phyloP scores from a whole-genome alignment of 1,140 invertebrate species.

The Caenorhabditis inopinata region DNA sequence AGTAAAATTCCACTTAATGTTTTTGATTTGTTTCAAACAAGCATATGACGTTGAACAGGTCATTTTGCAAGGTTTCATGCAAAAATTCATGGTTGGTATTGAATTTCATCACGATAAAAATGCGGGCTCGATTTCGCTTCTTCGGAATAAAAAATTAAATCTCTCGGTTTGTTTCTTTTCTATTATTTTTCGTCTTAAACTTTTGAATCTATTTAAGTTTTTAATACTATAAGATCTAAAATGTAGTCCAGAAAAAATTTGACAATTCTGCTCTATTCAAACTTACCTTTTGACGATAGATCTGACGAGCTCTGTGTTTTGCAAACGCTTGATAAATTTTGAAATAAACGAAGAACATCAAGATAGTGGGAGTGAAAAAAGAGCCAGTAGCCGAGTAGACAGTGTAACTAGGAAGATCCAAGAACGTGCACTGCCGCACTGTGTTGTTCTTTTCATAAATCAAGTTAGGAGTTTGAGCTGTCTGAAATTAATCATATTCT shows the following conservation, averaged over 20 bases:
- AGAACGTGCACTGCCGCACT: constrained; percentile 57
- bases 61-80: not conserved
- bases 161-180: not conserved
- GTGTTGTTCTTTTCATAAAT: constrained; percentile 38
- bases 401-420: constrained; percentile 64
- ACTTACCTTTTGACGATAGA: constrained; percentile 65
- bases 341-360: constrained; percentile 66
- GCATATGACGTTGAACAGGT: not conserved
- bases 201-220: not conserved
- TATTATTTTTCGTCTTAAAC: not conserved
- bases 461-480: constrained; percentile 34
- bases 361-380: constrained; percentile 64
- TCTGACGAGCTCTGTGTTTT: constrained; percentile 64
- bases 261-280: not conserved
- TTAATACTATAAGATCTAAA: not conserved
- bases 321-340: constrained; percentile 66
- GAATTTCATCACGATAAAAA: constrained; percentile 1
- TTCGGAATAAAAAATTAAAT: not conserved
- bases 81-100: constrained; percentile 26
- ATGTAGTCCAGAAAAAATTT: too few species aligned
- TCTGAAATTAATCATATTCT: not conserved
- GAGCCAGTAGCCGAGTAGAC: constrained; percentile 66
- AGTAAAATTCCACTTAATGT: not conserved
- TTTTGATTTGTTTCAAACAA: not conserved
- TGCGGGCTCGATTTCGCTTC: constrained; percentile 8